Conservation (phyloP, 2,888 invertebrate genomes). For the Drosophila tripunctata region DNA sequence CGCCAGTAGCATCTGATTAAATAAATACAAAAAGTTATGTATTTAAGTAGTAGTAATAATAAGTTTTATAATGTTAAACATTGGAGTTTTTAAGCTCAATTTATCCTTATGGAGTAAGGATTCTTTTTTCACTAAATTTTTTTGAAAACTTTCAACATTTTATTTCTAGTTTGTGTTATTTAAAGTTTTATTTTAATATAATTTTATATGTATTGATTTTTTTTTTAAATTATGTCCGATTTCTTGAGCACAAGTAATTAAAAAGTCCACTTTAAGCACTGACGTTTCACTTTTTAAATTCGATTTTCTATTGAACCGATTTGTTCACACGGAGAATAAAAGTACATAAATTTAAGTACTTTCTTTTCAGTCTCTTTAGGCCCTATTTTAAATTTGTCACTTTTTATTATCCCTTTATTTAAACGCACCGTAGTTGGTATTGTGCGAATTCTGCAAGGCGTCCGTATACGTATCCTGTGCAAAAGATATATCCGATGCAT, state of each 20-base stretch:
- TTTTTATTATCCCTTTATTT: neutral
- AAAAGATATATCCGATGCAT: constrained; percentile 27
- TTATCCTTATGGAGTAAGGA: no score
- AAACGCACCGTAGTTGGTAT: constrained; percentile 65
- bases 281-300: neutral
- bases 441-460: constrained; percentile 77
- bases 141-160: no score
- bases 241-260: no score
- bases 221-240: no score
- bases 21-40: neutral
- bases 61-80: neutral
- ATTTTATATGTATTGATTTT: no score
- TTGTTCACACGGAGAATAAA: no score
- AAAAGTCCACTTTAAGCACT: no score
- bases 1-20: constrained; percentile 27
- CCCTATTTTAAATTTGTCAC: neutral
- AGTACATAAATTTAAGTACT: neutral
- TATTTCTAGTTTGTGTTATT: no score
- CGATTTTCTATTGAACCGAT: neutral
- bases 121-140: no score
- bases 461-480: constrained; percentile 79
- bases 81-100: no score
- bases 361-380: neutral
- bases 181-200: no score
- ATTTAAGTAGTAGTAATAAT: neutral